phyloP scores from a whole-genome alignment of 2,797 vertebrate species.

The Anabacerthia variegaticeps region DNA sequence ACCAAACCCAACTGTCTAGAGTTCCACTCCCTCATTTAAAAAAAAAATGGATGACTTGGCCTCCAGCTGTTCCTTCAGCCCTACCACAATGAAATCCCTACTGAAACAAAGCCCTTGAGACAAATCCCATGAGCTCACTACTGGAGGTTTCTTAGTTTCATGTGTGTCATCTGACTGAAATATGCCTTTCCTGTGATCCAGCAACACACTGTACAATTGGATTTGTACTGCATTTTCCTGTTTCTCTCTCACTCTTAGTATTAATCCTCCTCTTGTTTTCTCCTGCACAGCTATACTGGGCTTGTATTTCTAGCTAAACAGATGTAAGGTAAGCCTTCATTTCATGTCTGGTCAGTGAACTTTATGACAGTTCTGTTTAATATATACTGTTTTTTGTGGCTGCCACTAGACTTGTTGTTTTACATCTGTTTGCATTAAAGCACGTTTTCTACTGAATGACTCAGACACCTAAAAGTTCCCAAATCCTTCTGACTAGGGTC shows the following conservation, averaged over 20 bases:
- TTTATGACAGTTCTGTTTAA: neutral
- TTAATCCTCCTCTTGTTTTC: neutral
- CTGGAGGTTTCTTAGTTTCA: neutral
- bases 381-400: neutral
- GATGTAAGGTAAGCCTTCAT: neutral
- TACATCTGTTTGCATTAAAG: slow-evolving; percentile 59
- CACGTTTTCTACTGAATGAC: slow-evolving; percentile 15
- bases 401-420: slow-evolving; percentile 30
- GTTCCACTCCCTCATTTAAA: neutral
- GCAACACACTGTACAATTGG: neutral
- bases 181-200: neutral
- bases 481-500: slow-evolving; percentile 36
- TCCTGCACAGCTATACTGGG: neutral
- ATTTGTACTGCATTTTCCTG: neutral
- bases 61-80: neutral
- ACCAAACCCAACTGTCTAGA: neutral
- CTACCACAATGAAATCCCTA: neutral
- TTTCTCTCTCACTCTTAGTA: neutral
- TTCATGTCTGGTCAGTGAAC: slow-evolving; percentile 20
- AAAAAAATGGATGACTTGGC: neutral
- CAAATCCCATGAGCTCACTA: neutral
- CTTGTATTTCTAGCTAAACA: neutral
- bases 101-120: neutral
- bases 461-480: slow-evolving; percentile 30
- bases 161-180: neutral